A percentile compares a stretch with the other conserved stretches of the same genome.
Evolutionary conservation across 2,113 vertebrate species (phyloP).

Genomic region (Mormyrus iriodes): DNA sequence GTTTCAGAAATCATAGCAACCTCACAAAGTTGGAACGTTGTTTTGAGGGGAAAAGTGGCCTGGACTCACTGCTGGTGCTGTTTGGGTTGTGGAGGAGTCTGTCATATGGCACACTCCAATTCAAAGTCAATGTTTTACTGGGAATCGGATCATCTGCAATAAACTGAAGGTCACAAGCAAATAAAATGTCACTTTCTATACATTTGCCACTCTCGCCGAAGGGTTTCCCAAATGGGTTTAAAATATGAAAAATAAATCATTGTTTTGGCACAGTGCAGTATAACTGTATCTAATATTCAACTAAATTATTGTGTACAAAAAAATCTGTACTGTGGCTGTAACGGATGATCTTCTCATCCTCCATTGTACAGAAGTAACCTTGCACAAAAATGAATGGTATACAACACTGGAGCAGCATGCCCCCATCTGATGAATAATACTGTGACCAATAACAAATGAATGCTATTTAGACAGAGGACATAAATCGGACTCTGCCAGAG

Average conservation of each 20-base stretch:
- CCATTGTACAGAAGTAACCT: background rate
- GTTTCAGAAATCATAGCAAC: background rate
- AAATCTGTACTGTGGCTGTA: background rate
- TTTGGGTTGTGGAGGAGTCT: background rate
- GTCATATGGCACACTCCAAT: conserved; percentile 75
- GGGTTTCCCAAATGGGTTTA: background rate
- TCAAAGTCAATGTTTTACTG: conserved; percentile 95
- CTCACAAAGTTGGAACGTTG: background rate
- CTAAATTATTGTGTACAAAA: background rate
- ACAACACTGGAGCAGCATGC: background rate
- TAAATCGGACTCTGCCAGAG: conserved; percentile 12
- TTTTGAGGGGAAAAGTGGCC: background rate
- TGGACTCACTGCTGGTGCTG: background rate
- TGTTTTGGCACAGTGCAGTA: background rate
- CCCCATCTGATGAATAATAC: background rate
- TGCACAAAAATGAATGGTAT: background rate
- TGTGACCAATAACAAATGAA: conserved; percentile 11
- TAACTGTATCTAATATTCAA: background rate
- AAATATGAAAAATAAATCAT: background rate
- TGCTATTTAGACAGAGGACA: conserved; percentile 7
- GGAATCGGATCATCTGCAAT: conserved; percentile 93
- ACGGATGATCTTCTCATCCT: background rate
- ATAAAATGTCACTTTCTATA: conserved; percentile 60
- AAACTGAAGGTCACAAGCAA: conserved; percentile 98
- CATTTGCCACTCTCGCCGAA: background rate